Base-by-base conservation (phyloP, 2,797 vertebrate genomes). In the Myripristis murdjan region DNA sequence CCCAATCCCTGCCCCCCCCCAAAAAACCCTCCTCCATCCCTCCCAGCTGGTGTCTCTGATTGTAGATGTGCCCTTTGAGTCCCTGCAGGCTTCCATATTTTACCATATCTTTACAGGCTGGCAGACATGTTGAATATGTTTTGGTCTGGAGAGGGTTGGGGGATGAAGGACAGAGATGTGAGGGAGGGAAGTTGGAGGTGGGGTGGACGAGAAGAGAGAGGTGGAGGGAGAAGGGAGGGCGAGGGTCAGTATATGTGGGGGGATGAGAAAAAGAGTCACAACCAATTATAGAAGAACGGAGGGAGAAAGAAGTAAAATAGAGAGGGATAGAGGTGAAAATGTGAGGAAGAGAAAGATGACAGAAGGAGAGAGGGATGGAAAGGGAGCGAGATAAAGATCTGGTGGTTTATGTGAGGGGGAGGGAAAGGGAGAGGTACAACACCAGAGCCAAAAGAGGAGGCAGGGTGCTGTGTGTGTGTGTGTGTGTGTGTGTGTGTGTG, bases 11-110 rank as follows among this genome's bases (percentile, higher is more conserved):
- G 24, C 62, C 24, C 64, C 78, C 81, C 71, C 55, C 58, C 82
- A 81, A n/a, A n/a, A n/a, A n/a, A 20, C 33, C 9, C 43, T 44
- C n/a, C 12, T 2, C 20, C 16, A 28, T n/a, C 28, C 4, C 28
- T 28, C 64, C 76, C 70, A 65, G 35, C 64, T 62, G 75, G 74
- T 71, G 67, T 31, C 65, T 48, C 71, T 79, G 85, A 78, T 88
- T 83, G 79, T 62, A 79, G 81, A 85, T 59, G 70, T 89, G 86
- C 60, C 82, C 82, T 87, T 79, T 87, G 68, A 82, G 71, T 70
- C 78, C 68, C 88, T 64, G 73, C 75, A 81, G 87, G 77, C 85
- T 77, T 91, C 86, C 89, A 91, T 92, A 90, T 89, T 89, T 90
- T 89, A 90, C 77, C 86, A 91, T 91, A 84, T 84, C 64, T 85